phyloP scores from a whole-genome alignment of 2,113 vertebrate genomes.

The Xyrauchen texanus region DNA sequence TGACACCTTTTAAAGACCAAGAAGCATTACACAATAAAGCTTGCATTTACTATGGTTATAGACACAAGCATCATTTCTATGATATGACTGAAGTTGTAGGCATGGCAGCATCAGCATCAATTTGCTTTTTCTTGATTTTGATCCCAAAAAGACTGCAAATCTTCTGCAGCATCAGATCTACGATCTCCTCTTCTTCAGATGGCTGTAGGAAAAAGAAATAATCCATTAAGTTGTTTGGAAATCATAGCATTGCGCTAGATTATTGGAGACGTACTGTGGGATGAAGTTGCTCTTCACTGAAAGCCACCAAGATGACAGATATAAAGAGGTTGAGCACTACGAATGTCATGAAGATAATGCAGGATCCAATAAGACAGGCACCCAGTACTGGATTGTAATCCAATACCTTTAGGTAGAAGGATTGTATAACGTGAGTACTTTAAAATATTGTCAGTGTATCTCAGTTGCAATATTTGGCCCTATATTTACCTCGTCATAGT shows the following conservation, averaged over 20 bases:
- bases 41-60: not conserved
- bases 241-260: not conserved
- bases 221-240: not conserved
- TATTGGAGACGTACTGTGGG: constrained; percentile 8
- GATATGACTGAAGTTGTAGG: constrained; percentile 43
- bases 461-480: too few species aligned
- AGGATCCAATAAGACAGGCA: constrained; percentile 91
- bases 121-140: constrained; percentile 46
- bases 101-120: constrained; percentile 16
- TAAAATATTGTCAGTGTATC: too few species aligned
- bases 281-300: constrained; percentile 88
- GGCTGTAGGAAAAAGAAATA: constrained; percentile 17
- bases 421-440: not conserved
- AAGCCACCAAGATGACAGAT: constrained; percentile 93
- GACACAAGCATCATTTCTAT: not conserved
- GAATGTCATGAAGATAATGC: constrained; percentile 95
- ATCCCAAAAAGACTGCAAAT: constrained; percentile 81
- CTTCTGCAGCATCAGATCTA: constrained; percentile 87
- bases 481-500: constrained; percentile 88
- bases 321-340: constrained; percentile 95
- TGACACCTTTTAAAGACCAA: not conserved
- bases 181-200: constrained; percentile 84
- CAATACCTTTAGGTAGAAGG: constrained; percentile 77
- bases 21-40: constrained; percentile 20
- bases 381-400: constrained; percentile 88